Percentiles rank a stretch among this genome's conserved stretches.
Conservation (phyloP, 2,113 vertebrate species). For the Bombycilla garrulus region DNA sequence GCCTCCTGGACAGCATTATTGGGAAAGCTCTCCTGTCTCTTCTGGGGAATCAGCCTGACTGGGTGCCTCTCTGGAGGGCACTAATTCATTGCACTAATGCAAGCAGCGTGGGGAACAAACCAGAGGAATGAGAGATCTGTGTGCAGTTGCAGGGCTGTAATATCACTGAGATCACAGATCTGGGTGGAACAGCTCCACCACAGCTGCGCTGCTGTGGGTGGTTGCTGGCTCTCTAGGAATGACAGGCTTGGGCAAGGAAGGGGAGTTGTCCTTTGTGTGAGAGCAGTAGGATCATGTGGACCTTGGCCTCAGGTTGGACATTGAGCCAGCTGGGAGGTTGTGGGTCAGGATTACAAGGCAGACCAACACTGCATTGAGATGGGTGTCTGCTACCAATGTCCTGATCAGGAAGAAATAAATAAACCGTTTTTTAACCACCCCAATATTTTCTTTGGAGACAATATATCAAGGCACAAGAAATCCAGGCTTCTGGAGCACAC, state of each 20-base stretch:
- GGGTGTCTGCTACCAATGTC: background rate
- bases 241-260: background rate
- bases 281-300: background rate
- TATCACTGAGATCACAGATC: background rate
- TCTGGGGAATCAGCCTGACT: background rate
- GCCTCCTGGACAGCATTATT: background rate
- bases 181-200: background rate
- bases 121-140: background rate
- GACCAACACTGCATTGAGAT: background rate
- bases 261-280: background rate
- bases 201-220: background rate
- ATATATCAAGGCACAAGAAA: background rate
- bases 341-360: background rate
- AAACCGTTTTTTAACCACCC: background rate
- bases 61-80: background rate
- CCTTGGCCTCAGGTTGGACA: background rate
- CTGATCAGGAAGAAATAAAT: background rate
- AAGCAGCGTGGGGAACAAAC: background rate
- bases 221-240: background rate
- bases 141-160: background rate
- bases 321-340: background rate
- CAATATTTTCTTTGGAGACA: background rate
- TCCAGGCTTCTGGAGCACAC: background rate
- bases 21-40: background rate
- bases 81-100: background rate